Percentiles rank a stretch among this genome's conserved stretches.
phyloP scores from a whole-genome alignment of 1,140 invertebrate genomes.

The Pseudomyrmex gracilis region DNA sequence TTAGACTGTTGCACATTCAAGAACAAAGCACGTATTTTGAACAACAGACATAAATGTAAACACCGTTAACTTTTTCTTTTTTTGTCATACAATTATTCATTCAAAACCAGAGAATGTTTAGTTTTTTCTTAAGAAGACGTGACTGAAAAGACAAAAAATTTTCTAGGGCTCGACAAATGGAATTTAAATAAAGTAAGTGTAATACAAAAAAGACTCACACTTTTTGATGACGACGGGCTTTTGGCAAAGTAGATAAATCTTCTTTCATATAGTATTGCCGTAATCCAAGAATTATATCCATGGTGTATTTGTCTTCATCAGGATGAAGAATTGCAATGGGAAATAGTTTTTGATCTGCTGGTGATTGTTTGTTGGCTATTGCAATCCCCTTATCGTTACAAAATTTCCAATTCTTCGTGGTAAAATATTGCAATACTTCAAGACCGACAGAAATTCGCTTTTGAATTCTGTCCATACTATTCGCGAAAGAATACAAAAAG shows the following conservation, averaged over 20 bases:
- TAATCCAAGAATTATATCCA: constrained; percentile 89
- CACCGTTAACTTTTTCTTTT: background rate
- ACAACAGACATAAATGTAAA: constrained; percentile 4
- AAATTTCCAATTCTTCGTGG: constrained; percentile 95
- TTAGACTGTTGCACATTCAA: background rate
- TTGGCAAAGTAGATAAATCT: constrained; percentile 91
- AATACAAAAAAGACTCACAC: constrained; percentile 87
- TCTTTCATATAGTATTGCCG: constrained; percentile 94
- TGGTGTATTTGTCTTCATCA: constrained; percentile 88
- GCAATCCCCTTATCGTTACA: constrained; percentile 89
- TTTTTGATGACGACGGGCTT: constrained; percentile 90
- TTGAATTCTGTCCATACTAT: constrained; percentile 92
- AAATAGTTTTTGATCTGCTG: constrained; percentile 89
- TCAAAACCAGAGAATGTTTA: too few species aligned
- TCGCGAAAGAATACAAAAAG: constrained; percentile 71
- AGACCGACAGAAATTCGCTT: constrained; percentile 90
- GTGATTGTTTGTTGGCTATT: constrained; percentile 88
- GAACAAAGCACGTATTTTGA: background rate
- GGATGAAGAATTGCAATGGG: constrained; percentile 88
- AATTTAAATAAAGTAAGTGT: background rate
- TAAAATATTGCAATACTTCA: constrained; percentile 95
- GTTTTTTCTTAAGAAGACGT: too few species aligned
- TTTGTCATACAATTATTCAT: too few species aligned
- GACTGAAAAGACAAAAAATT: too few species aligned
- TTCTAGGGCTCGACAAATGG: too few species aligned